phyloP scores from a whole-genome alignment of 2,113 vertebrate species.

The Lontra canadensis region DNA sequence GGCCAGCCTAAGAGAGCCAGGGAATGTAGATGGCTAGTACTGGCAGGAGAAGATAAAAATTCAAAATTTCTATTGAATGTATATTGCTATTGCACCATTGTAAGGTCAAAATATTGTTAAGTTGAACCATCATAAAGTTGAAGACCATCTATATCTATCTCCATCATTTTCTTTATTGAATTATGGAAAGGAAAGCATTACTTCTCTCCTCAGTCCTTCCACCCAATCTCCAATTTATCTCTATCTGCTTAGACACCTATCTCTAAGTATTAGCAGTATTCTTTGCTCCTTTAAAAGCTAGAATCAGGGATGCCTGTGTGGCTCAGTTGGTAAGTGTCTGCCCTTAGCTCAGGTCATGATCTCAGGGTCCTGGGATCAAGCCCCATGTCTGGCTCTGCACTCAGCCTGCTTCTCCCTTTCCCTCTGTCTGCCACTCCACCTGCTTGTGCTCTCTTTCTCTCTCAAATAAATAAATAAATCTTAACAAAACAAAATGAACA shows the following conservation, averaged over 20 bases:
- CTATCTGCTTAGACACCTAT: neutral
- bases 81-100: neutral
- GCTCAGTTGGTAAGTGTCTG: too few species aligned
- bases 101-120: neutral
- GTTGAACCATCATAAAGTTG: neutral
- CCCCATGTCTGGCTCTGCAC: too few species aligned
- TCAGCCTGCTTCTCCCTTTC: too few species aligned
- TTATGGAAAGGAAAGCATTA: neutral
- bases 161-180: neutral
- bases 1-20: neutral
- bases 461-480: too few species aligned
- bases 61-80: neutral
- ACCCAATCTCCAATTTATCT: neutral
- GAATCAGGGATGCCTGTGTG: neutral
- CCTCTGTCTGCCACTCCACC: too few species aligned
- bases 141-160: neutral
- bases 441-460: too few species aligned
- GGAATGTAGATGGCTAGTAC: neutral
- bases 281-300: neutral
- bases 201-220: neutral
- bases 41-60: neutral
- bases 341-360: too few species aligned
- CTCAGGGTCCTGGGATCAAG: too few species aligned
- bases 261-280: neutral
- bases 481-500: neutral